These are phyloP conservation scores for Leptonema lineaticorne DNA, from an alignment of 1,140 invertebrate species.

Conservation along the genomic window DNA sequence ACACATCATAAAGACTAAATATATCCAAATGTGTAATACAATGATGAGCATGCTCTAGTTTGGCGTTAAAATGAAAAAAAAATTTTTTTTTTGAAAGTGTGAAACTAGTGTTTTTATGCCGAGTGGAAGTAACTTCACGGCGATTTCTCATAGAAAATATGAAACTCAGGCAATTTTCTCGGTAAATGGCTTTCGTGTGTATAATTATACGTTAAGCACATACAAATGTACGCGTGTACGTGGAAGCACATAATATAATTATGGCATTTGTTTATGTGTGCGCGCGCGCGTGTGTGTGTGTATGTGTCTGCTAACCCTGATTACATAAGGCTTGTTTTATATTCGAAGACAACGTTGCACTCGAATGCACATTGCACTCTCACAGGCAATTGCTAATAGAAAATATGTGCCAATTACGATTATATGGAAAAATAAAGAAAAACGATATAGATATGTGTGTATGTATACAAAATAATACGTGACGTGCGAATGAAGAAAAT, in stretches of 20 bases:
- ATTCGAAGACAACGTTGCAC: constrained; percentile 11
- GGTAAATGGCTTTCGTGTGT: background rate
- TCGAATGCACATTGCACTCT: constrained; percentile 3
- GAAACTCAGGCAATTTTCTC: constrained; percentile 1
- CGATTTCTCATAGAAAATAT: background rate
- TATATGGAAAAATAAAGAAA: background rate
- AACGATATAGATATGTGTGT: background rate
- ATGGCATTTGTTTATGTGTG: background rate
- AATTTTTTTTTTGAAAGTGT: too few relatives aligned
- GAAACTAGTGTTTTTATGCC: too few relatives aligned
- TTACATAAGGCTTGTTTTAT: constrained; percentile 10
- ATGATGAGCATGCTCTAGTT: too few relatives aligned
- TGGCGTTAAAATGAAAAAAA: too few relatives aligned
- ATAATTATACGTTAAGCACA: background rate
- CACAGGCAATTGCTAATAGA: background rate
- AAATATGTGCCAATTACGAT: constrained; percentile 13
- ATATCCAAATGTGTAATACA: too few relatives aligned
- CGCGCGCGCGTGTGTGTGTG: background rate
- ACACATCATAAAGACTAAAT: too few relatives aligned
- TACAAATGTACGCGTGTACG: too few relatives aligned
- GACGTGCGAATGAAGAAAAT: background rate
- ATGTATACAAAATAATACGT: background rate
- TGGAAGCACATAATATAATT: too few relatives aligned
- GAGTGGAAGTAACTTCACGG: too few relatives aligned
- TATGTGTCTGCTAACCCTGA: background rate